Evolutionary conservation across 1,140 invertebrate species (phyloP).

Genomic region (Cataglyphis hispanica): DNA sequence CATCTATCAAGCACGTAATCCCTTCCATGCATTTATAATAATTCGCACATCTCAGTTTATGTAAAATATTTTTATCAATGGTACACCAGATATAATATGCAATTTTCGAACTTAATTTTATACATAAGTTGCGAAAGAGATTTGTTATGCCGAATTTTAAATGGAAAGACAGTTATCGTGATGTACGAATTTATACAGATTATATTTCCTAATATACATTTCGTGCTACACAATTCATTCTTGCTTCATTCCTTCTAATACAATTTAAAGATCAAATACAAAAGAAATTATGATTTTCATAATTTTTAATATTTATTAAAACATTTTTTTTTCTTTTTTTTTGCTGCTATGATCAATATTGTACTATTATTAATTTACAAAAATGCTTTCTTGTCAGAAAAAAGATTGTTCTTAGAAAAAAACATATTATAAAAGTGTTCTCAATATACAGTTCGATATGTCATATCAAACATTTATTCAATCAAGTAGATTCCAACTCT

Average conservation of each 20-base stretch:
- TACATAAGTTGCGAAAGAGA: not conserved
- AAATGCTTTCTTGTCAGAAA: not conserved
- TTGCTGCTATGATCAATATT: slow-evolving; percentile 21
- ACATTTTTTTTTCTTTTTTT: not conserved
- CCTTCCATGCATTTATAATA: slow-evolving; percentile 6
- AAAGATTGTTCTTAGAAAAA: slow-evolving; percentile 18
- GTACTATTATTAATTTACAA: slow-evolving; percentile 24
- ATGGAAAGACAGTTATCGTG: slow-evolving; percentile 1
- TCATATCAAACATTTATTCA: slow-evolving; percentile 31
- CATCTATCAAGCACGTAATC: slow-evolving; percentile 47
- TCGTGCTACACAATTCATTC: slow-evolving; percentile 5
- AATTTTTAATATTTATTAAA: slow-evolving; percentile 2
- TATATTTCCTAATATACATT: not conserved
- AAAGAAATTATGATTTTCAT: slow-evolving; percentile 19
- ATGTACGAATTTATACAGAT: not conserved
- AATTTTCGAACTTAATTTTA: slow-evolving; percentile 34
- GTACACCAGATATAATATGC: slow-evolving; percentile 24
- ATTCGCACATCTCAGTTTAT: not conserved
- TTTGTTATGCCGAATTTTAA: not conserved
- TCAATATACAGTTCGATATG: slow-evolving; percentile 38
- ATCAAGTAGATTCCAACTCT: not conserved
- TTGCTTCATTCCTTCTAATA: not conserved
- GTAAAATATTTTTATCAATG: not conserved
- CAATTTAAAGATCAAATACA: slow-evolving; percentile 19
- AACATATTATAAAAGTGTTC: slow-evolving; percentile 1